Conservation (phyloP, 64 coral and sea anemone genomes). For the Stylophora pistillata region DNA sequence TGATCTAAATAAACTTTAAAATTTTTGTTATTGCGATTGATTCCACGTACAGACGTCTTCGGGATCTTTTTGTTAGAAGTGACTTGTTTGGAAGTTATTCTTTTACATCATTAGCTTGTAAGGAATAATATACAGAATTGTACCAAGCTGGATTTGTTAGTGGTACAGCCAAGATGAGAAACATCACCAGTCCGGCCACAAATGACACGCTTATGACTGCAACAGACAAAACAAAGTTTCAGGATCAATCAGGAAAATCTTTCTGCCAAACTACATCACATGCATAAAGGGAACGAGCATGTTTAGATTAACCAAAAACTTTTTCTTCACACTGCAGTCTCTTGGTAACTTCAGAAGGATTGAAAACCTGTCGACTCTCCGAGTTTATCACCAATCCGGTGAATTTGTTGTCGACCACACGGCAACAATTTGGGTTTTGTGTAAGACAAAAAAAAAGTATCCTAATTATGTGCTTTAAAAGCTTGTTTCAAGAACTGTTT, state of each 20-base stretch:
- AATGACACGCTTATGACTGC: constrained; percentile 79
- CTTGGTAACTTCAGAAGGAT: no score
- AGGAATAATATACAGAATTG: constrained; percentile 69
- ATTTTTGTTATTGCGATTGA: not conserved
- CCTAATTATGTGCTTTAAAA: no score
- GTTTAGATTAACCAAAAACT: no score
- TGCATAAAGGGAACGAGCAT: no score
- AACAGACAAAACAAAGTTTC: constrained; percentile 24
- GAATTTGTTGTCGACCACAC: no score
- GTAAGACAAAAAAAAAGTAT: no score
- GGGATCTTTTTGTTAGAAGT: not conserved
- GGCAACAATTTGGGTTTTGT: no score
- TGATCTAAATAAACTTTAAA: not conserved
- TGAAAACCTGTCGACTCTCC: no score
- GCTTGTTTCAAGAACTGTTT: no score
- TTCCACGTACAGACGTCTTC: not conserved
- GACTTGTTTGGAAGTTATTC: not conserved
- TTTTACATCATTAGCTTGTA: not conserved
- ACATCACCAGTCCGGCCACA: constrained; percentile 71
- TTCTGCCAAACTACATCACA: not conserved
- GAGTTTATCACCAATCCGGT: no score
- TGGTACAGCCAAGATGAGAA: constrained; percentile 71
- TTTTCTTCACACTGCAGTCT: no score
- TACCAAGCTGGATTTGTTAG: constrained; percentile 86
- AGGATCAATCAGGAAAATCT: not conserved